These are phyloP conservation scores for Rhinoderma darwinii DNA, from an alignment of 2,113 vertebrate genomes.

Conservation along the genomic window DNA sequence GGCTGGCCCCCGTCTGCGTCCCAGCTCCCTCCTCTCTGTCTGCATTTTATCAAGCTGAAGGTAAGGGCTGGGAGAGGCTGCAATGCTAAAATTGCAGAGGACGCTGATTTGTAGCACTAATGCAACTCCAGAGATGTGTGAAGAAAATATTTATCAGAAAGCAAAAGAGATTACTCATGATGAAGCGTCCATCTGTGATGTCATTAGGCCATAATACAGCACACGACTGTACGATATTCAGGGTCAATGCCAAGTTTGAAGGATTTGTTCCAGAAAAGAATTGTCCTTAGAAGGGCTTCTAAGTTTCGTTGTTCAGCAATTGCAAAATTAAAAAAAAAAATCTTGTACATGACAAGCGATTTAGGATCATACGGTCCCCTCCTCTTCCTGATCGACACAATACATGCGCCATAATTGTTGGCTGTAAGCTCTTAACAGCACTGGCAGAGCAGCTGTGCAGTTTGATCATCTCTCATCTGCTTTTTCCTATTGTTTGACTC, in stretches of 20 bases:
- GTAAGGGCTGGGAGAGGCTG: background rate
- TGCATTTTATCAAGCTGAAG: constrained; percentile 39
- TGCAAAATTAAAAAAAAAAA: background rate
- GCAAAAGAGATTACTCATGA: background rate
- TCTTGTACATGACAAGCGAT: background rate
- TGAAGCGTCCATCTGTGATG: background rate
- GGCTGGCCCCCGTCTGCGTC: constrained; percentile 43
- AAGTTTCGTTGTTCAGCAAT: background rate
- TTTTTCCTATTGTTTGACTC: no score
- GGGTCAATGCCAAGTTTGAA: background rate
- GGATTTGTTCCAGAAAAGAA: background rate
- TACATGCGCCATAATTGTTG: no score
- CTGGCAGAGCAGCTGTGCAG: no score
- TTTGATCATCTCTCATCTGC: no score
- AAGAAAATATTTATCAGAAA: background rate
- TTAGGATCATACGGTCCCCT: background rate
- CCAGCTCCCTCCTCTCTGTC: constrained; percentile 50
- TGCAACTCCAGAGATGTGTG: background rate
- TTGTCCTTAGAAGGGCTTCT: background rate
- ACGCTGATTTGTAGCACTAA: background rate
- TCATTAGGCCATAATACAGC: background rate
- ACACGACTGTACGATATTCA: background rate
- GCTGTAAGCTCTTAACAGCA: no score
- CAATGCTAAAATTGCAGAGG: background rate
- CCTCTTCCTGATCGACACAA: no score